A percentile compares a stretch with the other conserved stretches of the same genome.
Evolutionary conservation across 2,113 vertebrate genomes (phyloP).

Genomic region (Felis chaus): DNA sequence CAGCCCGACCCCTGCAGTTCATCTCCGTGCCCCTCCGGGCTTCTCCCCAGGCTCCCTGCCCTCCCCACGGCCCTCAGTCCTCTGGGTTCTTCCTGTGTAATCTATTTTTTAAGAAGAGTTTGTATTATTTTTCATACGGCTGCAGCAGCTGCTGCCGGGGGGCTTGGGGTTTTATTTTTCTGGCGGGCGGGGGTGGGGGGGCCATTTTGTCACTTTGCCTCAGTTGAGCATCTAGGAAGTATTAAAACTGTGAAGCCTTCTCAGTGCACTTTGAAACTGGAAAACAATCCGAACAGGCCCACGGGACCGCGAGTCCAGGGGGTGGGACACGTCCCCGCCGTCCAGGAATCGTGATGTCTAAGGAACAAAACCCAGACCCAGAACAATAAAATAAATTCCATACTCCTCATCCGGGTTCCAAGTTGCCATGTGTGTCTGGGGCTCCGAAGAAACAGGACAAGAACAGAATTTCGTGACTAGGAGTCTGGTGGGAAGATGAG

Average conservation of each 20-base stretch:
- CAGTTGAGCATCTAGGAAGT: conserved; percentile 84
- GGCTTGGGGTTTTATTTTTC: conserved; percentile 75
- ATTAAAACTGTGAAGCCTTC: conserved; percentile 88
- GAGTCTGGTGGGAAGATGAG: not conserved
- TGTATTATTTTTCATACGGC: conserved; percentile 88
- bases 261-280: conserved; percentile 85
- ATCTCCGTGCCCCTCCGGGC: not conserved
- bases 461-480: not conserved
- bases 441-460: not conserved
- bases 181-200: conserved; percentile 60
- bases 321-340: not conserved
- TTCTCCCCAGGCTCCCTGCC: conserved; percentile 13
- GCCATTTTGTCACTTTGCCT: conserved; percentile 84
- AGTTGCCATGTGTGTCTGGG: not conserved
- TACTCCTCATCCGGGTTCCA: not conserved
- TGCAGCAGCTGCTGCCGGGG: conserved; percentile 72
- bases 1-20: not conserved
- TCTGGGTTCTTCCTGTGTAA: conserved; percentile 88
- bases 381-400: conserved; percentile 59
- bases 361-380: conserved; percentile 18
- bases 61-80: conserved; percentile 73
- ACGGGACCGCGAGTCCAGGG: not conserved
- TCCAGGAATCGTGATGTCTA: not conserved
- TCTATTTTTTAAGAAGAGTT: conserved; percentile 89
- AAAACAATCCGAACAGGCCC: conserved; percentile 60